A percentile compares a stretch with the other conserved stretches of the same genome.
Conservation (phyloP, 2,113 vertebrate genomes). For the Chaetorhynchus papuensis region DNA sequence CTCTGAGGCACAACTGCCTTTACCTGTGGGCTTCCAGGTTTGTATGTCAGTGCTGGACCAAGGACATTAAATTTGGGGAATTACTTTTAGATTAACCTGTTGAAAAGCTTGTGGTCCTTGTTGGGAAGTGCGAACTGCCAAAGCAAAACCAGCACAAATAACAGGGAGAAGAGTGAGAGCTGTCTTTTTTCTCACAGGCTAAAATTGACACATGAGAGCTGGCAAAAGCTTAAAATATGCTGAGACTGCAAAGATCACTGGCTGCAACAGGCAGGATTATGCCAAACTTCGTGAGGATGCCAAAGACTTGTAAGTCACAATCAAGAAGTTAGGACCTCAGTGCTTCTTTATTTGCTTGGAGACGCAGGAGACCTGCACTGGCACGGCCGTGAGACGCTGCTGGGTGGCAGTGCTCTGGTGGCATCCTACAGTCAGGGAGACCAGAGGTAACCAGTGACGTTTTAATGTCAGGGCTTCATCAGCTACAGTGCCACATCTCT, state of each 20-base stretch:
- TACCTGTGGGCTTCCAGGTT: background rate
- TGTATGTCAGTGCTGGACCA: background rate
- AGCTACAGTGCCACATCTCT: background rate
- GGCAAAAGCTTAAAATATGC: background rate
- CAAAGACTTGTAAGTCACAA: background rate
- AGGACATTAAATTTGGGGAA: background rate
- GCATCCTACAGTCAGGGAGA: background rate
- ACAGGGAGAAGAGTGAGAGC: background rate
- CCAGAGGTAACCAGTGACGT: background rate
- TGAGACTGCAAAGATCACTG: background rate
- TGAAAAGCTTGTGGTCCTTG: background rate
- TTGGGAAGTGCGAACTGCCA: background rate
- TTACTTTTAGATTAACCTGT: background rate
- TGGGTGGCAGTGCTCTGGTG: fast-evolving
- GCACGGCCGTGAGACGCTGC: background rate
- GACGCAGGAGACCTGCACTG: fast-evolving
- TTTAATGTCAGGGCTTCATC: background rate
- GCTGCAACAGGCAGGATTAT: background rate
- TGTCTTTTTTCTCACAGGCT: background rate
- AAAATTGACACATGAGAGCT: background rate
- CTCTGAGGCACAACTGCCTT: background rate
- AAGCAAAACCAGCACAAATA: background rate
- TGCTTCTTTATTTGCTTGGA: background rate
- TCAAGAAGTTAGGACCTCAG: background rate
- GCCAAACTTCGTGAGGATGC: background rate